Percentiles rank a stretch among this genome's conserved stretches.
Conservation (phyloP, 1,140 invertebrate genomes). For the Stenopsyche tienmushanensis region DNA sequence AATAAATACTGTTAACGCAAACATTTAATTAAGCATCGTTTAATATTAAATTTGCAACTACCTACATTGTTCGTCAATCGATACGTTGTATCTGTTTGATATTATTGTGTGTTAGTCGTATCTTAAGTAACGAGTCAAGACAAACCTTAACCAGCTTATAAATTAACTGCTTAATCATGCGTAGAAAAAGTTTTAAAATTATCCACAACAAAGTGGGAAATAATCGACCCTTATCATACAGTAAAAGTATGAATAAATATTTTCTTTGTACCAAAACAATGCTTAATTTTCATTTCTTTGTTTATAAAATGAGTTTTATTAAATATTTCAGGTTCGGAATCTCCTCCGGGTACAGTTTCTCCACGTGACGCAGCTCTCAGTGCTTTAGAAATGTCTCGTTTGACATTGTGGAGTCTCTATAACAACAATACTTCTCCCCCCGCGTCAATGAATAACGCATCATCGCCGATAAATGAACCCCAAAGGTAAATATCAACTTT, state of each 20-base stretch:
- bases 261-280: background rate
- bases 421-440: slow-evolving; percentile 61
- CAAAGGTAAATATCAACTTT: slow-evolving; percentile 50
- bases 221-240: no score
- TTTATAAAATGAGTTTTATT: slow-evolving; percentile 7
- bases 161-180: no score
- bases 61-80: no score
- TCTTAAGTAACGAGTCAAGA: no score
- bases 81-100: no score
- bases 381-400: slow-evolving; percentile 70
- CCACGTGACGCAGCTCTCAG: slow-evolving; percentile 62
- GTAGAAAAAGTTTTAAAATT: no score
- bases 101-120: no score
- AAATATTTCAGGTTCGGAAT: slow-evolving; percentile 48
- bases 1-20: no score
- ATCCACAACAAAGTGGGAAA: no score
- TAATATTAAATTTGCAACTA: background rate
- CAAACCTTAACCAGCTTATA: no score
- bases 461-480: slow-evolving; percentile 54
- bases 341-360: slow-evolving; percentile 50
- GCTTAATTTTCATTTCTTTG: slow-evolving; percentile 27
- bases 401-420: slow-evolving; percentile 81
- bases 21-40: background rate
- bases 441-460: slow-evolving; percentile 47
- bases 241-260: no score